Evolutionary conservation across 2,888 invertebrate genomes (phyloP), one percentile per base, ranked within the genome.

Genomic region (Torymus aiolomorphi): DNA sequence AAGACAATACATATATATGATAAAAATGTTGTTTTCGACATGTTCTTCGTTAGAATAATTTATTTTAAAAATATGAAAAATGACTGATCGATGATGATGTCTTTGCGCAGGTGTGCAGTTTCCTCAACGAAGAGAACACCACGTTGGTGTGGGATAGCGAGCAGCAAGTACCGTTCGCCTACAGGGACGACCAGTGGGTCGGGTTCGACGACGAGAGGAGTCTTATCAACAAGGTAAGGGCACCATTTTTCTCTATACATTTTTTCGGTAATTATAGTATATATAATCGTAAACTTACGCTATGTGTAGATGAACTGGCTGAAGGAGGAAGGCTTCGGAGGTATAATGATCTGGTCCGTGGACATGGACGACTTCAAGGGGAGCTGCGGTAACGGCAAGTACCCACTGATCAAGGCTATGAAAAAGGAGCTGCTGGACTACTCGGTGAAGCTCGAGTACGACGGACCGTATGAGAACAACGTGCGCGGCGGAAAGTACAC

Each of bases 301-400:
- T 11, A 61, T 13, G 2, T n/a, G n/a, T 88, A 97, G 97, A 97
- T 96, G 94, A 95, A 95, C 79, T 98, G 97, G 97, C 92, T 97
- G 80, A 97, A 96, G 89, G 96, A 97, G 88, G 96, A 97, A 93
- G 97, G 97, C 42, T 97, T 97, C 83, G 98, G 97, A 59, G 98
- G 98, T 20, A 97, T 98, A 77, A 98, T 98, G 97, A 95, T 98
- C 70, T 98, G 98, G 98, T 97, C 97, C 0, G 93, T 98, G 42
- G 98, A 98, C 87, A 96, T 98, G 97, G 98, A 98, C 87, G 98
- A 98, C 90, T 98, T 98, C 92, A 92, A 94, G 83, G 97, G 97
- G 12, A 94, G 94, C 12, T 98, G 98, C 87, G 97, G 97, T 12
- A 95, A 95, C 74, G 97, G 96, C 62, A 97, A 96, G 88, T 98